Evolutionary conservation across 2,797 vertebrate species (phyloP), one percentile per base, ranked within the genome.

Genomic region (Falco columbarius): DNA sequence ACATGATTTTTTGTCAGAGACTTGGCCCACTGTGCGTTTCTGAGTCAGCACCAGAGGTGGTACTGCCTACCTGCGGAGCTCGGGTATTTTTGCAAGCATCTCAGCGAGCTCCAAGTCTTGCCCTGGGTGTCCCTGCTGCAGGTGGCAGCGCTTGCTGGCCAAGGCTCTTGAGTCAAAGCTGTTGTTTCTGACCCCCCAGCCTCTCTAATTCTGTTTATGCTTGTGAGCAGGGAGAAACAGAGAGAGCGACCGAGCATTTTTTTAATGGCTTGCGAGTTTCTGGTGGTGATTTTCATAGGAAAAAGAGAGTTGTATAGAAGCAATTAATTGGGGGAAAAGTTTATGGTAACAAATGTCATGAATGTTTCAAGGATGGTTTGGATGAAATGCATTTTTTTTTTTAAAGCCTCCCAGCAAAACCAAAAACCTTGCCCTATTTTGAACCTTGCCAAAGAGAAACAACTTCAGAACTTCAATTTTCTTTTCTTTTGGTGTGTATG

Each of bases 271-370:
- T 82, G 34, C 0, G 6, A 81, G 74, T 83, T 91, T 93, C 71
- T 95, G 56, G 40, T 67, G 92, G 34, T 95, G 77, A 80, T 95
- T 95, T 89, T 89, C 47, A 68, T 91, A 40, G 59, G 34, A 77
- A 71, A 76, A 92, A 61, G 52, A 87, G 92, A 88, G 84, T 52
- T 11, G 16, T 77, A 24, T 68, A 93, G 79, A 81, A 94, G 73
- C 84, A 83, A 77, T 90, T 92, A 92, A 96, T 83, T 71, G 84
- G 92, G 93, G 79, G 92, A 87, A 86, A 94, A 95, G 86, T 96
- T 96, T 91, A 81, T 85, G 68, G 81, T 74, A 79, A 72, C 94
- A 95, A 96, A 92, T 75, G 82, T 95, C 72, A 93, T 91, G 87
- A 96, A 87, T 95, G 82, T 90, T 90, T 94, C 65, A 63, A 75